phyloP scores from a whole-genome alignment of 2,113 vertebrate species.

The Antechinus stuartii region DNA sequence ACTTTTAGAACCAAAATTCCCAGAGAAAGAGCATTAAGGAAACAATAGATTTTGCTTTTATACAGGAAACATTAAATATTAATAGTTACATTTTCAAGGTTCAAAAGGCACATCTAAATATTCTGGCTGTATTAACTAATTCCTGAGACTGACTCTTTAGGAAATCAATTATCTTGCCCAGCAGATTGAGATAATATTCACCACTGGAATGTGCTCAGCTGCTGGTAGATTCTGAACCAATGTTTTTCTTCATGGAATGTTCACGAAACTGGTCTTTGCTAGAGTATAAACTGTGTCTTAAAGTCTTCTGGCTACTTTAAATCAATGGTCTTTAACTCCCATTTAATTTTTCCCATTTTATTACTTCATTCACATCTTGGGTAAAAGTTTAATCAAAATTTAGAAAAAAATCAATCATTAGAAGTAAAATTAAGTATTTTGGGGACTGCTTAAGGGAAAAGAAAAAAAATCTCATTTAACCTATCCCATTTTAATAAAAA shows the following conservation, averaged over 20 bases:
- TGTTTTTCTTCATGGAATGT: not conserved
- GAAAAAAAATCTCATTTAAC: conserved; percentile 62
- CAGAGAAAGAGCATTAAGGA: not conserved
- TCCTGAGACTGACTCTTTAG: not conserved
- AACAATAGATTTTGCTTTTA: not conserved
- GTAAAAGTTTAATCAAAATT: conserved; percentile 59
- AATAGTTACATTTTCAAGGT: accelerated
- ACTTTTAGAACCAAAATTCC: not conserved
- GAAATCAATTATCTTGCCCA: not conserved
- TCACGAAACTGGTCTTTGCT: not conserved
- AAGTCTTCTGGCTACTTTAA: not conserved
- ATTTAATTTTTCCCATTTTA: not conserved
- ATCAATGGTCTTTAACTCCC: too few relatives aligned
- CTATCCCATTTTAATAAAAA: conserved; percentile 42
- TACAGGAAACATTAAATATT: accelerated
- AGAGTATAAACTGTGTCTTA: not conserved
- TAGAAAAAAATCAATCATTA: conserved; percentile 63
- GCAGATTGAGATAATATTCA: not conserved
- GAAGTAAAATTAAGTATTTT: not conserved
- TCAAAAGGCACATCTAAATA: not conserved
- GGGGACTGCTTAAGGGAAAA: conserved; percentile 30
- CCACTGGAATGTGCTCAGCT: not conserved
- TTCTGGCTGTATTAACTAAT: not conserved
- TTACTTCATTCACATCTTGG: not conserved
- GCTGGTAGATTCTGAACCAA: not conserved